A percentile compares a stretch with the other conserved stretches of the same genome.
Evolutionary conservation across 2,113 vertebrate genomes (phyloP).

Genomic region (Megaceryle maxima): DNA sequence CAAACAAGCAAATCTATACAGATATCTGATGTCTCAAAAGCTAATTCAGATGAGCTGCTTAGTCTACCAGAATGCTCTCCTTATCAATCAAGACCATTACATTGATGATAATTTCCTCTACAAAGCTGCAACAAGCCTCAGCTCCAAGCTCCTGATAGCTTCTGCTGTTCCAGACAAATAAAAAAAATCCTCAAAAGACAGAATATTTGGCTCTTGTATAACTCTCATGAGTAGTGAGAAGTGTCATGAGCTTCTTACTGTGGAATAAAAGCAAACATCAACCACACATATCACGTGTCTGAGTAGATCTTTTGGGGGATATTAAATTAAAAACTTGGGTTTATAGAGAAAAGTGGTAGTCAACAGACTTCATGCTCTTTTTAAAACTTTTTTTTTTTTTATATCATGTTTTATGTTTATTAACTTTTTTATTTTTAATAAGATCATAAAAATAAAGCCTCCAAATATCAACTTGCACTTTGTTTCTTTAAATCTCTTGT

Average conservation of each 20-base stretch:
- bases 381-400: neutral
- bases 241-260: neutral
- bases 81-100: neutral
- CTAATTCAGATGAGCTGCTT: neutral
- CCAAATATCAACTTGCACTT: neutral
- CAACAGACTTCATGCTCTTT: neutral
- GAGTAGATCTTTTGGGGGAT: neutral
- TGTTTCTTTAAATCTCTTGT: neutral
- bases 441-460: neutral
- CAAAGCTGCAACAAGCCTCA: neutral
- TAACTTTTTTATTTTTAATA: neutral
- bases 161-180: neutral
- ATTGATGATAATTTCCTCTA: neutral
- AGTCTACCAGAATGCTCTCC: neutral
- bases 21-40: neutral
- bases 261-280: neutral
- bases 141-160: neutral
- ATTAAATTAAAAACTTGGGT: neutral
- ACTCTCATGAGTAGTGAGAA: neutral
- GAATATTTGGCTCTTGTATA: neutral
- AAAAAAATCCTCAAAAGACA: neutral
- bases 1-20: neutral
- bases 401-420: neutral
- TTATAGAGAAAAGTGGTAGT: neutral
- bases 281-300: neutral